Percentiles rank a stretch among this genome's conserved stretches.
phyloP scores from a whole-genome alignment of 2,797 vertebrate genomes.

The Natrix natrix region DNA sequence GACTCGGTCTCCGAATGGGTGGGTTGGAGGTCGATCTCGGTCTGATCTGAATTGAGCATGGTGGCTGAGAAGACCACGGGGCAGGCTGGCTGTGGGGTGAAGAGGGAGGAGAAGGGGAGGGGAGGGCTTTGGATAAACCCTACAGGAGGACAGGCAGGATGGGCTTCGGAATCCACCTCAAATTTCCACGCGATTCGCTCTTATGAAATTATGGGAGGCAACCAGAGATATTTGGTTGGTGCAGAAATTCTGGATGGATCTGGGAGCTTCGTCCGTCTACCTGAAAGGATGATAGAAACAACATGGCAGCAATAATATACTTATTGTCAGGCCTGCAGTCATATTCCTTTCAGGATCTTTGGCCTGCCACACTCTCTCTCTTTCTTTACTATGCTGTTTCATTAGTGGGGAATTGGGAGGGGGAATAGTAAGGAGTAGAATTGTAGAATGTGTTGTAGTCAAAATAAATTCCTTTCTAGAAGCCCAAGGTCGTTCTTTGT shows the following conservation, averaged over 20 bases:
- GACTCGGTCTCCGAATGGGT: constrained; percentile 69
- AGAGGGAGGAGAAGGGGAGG: neutral
- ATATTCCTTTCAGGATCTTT: too few species aligned
- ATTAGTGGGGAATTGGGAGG: too few species aligned
- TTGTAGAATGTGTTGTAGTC: too few species aligned
- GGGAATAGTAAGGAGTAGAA: too few species aligned
- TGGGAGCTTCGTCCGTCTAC: neutral
- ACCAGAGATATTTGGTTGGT: neutral
- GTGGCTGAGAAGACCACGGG: constrained; percentile 23
- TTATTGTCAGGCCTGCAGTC: too few species aligned
- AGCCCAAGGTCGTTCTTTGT: too few species aligned
- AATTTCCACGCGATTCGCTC: neutral
- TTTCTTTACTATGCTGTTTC: too few species aligned
- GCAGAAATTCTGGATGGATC: neutral
- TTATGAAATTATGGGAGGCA: neutral
- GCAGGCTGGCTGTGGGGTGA: neutral
- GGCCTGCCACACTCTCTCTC: too few species aligned
- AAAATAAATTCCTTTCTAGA: too few species aligned
- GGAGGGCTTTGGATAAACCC: neutral
- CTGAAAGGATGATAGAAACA: neutral
- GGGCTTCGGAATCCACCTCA: neutral
- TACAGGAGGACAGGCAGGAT: neutral
- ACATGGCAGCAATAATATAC: neutral
- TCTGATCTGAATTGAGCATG: constrained; percentile 76
- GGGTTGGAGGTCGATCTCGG: constrained; percentile 68